Evolutionary conservation across 2,797 vertebrate species (phyloP).

Genomic region (Urosaurus nigricauda): DNA sequence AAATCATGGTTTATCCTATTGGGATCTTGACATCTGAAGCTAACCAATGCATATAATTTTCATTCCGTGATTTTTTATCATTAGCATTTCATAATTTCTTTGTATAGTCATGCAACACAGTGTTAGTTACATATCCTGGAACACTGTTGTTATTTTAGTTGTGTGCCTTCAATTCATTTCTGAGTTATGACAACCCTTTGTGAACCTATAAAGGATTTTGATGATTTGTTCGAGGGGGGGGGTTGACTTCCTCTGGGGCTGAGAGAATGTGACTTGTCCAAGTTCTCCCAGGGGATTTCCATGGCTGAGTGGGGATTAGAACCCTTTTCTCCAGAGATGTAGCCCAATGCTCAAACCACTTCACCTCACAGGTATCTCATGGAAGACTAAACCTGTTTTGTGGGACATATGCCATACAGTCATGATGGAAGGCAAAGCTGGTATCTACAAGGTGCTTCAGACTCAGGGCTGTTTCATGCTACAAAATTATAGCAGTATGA

Average conservation of each 20-base stretch:
- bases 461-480: too few relatives aligned
- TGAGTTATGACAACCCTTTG: too few relatives aligned
- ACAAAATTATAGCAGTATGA: too few relatives aligned
- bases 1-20: background rate
- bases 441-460: too few relatives aligned
- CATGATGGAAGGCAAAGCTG: background rate
- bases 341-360: background rate
- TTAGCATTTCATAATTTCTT: background rate
- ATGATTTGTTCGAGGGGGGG: too few relatives aligned
- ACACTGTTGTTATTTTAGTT: background rate
- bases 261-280: too few relatives aligned
- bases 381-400: background rate
- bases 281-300: too few relatives aligned
- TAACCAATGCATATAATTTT: background rate
- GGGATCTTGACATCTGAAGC: background rate
- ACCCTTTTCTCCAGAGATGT: too few relatives aligned
- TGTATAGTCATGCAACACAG: background rate
- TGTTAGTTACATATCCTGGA: background rate
- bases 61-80: background rate
- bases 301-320: too few relatives aligned
- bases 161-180: background rate
- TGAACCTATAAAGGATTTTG: too few relatives aligned
- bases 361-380: background rate
- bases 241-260: too few relatives aligned
- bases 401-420: too few relatives aligned